Evolutionary conservation across 1,140 invertebrate species (phyloP), one percentile per base, ranked within the genome.

Genomic region (Thalassaphorura encarpata): DNA sequence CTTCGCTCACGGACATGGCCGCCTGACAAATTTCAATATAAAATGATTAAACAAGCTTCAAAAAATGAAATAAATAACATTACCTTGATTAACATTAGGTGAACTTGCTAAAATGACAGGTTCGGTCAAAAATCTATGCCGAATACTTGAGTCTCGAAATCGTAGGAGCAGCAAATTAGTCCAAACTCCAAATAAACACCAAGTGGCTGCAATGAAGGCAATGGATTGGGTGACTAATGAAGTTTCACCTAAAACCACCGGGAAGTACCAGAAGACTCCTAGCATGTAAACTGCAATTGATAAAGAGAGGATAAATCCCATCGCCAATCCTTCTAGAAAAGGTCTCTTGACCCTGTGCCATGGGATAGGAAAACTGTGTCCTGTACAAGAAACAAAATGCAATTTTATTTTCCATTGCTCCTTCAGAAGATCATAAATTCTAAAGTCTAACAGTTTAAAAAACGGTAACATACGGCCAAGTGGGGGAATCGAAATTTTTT

Each of bases 81-180:
- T 1, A 54, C 15, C 26, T 15, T n/a, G n/a, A n/a, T n/a, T n/a
- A n/a, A n/a, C n/a, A n/a, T n/a, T 26, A 11, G 18, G 45, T 47
- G n/a, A n/a, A n/a, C n/a, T n/a, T n/a, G n/a, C n/a, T 11, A 18
- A 4, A 8, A 57, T n/a, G 1, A 52, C 26, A 13, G 55, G 55
- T 27, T 57, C 48, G n/a, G 39, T 8, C 18, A 57, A 28, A 15
- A 52, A 24, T 45, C 33, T 23, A n/a, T 28, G 21, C 3, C 18
- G n/a, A 26, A 63, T 63, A 6, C 54, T 41, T 13, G 58, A 60
- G n/a, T 55, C 33, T 26, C 54, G 55, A 21, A 40, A 16, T 16
- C 47, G 54, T 29, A 60, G 36, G 2, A 57, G 26, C 26, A 36
- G 43, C 21, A 54, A 16, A 43, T 63, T 60, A 8, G 52, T 5